Percentiles rank a stretch among this genome's conserved stretches.
Conservation (phyloP, 2,888 invertebrate genomes). For the Yponomeuta malinellus region DNA sequence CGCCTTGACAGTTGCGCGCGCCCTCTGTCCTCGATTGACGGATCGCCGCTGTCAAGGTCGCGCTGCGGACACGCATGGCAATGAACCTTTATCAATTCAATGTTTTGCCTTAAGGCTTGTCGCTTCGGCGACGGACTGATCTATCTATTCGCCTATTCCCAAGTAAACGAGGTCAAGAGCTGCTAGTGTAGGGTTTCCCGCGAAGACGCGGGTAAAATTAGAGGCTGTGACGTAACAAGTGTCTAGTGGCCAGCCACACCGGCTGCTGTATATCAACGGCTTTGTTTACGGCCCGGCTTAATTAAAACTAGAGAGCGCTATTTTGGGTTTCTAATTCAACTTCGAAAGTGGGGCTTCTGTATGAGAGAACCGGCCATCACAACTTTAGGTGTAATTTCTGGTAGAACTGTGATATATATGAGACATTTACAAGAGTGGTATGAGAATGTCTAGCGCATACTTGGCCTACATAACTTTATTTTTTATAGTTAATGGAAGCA, state of each 20-base stretch:
- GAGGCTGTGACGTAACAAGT: slow-evolving; percentile 46
- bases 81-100: slow-evolving; percentile 58
- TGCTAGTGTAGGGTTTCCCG: slow-evolving; percentile 59
- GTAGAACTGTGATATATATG: too few relatives aligned
- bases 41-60: slow-evolving; percentile 43
- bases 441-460: too few relatives aligned
- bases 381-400: too few relatives aligned
- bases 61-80: slow-evolving; percentile 45
- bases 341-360: neutral
- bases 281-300: slow-evolving; percentile 58
- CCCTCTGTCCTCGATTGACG: slow-evolving; percentile 8
- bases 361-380: neutral
- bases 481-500: too few relatives aligned
- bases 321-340: slow-evolving; percentile 29
- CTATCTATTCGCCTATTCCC: slow-evolving; percentile 36
- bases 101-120: slow-evolving; percentile 29
- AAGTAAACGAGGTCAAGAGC: slow-evolving; percentile 58
- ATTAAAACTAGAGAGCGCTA: slow-evolving; percentile 33
- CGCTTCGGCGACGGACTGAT: slow-evolving; percentile 20
- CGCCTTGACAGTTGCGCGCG: neutral
- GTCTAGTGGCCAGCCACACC: slow-evolving; percentile 39
- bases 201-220: slow-evolving; percentile 37
- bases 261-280: slow-evolving; percentile 48
- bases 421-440: too few relatives aligned
- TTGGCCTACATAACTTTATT: too few relatives aligned